These are phyloP conservation scores for Drosophila rufa DNA, from an alignment of 1,140 invertebrate genomes.

Conservation along the genomic window DNA sequence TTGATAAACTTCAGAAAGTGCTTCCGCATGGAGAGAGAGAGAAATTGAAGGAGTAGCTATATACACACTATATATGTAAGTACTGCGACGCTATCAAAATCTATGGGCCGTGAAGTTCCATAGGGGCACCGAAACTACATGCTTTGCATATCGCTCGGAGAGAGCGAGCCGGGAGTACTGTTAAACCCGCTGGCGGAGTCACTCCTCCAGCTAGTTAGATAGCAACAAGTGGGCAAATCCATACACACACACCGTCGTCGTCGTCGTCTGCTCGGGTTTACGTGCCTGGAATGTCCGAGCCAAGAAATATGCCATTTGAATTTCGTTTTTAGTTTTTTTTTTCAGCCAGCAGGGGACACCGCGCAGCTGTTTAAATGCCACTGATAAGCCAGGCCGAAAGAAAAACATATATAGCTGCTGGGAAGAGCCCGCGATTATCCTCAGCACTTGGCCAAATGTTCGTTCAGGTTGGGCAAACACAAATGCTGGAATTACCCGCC, in stretches of 20 bases:
- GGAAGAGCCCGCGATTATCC: constrained; percentile 27
- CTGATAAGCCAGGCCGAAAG: constrained; percentile 57
- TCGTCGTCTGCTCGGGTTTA: constrained; percentile 56
- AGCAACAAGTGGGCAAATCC: constrained; percentile 65
- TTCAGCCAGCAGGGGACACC: constrained; percentile 40
- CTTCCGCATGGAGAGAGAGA: constrained; percentile 26
- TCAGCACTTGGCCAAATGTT: constrained; percentile 70
- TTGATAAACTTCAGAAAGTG: constrained; percentile 23
- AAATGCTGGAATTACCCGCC: constrained; percentile 55
- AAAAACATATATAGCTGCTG: background rate
- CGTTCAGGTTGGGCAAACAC: constrained; percentile 64
- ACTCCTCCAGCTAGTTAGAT: constrained; percentile 7
- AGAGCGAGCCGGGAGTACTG: constrained; percentile 9
- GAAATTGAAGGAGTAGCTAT: constrained; percentile 8
- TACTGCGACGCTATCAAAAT: constrained; percentile 41
- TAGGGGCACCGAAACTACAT: constrained; percentile 63
- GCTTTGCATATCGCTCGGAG: constrained; percentile 61
- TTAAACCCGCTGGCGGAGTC: constrained; percentile 30
- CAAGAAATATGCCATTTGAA: constrained; percentile 49
- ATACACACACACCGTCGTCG: background rate
- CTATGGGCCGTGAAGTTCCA: constrained; percentile 42
- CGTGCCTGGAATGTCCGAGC: constrained; percentile 55
- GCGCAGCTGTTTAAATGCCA: constrained; percentile 77
- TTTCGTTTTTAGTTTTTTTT: constrained; percentile 17
- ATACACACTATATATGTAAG: background rate